Conservation (phyloP, 2,797 vertebrate species). For the Rallus crepitans region DNA sequence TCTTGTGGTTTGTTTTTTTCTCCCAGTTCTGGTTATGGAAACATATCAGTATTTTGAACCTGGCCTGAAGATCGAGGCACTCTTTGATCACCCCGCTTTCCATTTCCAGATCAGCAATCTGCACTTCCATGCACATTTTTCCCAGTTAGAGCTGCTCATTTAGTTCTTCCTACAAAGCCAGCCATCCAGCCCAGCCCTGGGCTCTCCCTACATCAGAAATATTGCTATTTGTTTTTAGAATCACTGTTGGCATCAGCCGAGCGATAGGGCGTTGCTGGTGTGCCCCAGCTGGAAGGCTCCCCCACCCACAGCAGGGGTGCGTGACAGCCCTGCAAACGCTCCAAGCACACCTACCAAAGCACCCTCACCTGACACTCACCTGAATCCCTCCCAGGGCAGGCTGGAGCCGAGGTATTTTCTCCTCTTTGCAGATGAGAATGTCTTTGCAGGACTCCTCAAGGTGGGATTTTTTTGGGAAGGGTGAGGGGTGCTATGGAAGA, state of each 20-base stretch:
- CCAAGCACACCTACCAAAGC: not conserved
- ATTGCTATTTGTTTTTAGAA: not conserved
- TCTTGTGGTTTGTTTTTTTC: not conserved
- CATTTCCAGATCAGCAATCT: not conserved
- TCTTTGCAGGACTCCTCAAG: not conserved
- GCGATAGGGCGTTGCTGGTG: not conserved
- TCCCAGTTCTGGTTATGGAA: not conserved
- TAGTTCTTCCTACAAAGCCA: not conserved
- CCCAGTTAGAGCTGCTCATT: not conserved
- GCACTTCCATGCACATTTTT: not conserved
- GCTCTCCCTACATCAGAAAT: not conserved
- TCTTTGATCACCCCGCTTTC: not conserved
- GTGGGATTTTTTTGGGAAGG: not conserved
- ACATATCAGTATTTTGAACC: not conserved
- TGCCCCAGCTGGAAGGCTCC: not conserved
- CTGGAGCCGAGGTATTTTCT: not conserved
- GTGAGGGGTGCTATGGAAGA: not conserved
- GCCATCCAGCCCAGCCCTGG: not conserved
- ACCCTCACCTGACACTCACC: not conserved
- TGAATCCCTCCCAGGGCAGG: not conserved
- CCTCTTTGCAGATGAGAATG: not conserved
- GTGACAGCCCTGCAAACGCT: not conserved
- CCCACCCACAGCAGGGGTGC: accelerated
- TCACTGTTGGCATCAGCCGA: not conserved
- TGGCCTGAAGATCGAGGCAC: not conserved